phyloP scores from a whole-genome alignment of 2,113 vertebrate genomes.

The Leiothrix lutea region DNA sequence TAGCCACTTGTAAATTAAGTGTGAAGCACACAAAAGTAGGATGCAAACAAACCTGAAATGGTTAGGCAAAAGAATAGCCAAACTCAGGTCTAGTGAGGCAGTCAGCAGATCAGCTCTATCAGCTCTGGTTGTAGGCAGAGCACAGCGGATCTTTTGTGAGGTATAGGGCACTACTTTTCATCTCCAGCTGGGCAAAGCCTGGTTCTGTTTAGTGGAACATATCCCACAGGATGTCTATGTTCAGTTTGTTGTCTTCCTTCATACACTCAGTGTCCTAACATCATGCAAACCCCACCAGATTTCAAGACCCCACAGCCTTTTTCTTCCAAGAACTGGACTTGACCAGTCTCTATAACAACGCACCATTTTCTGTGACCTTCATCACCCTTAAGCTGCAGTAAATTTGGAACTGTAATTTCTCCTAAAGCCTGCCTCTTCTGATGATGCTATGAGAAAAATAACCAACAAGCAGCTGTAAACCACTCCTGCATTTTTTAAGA shows the following conservation, averaged over 20 bases:
- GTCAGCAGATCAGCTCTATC: background rate
- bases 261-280: background rate
- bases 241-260: background rate
- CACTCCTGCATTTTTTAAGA: background rate
- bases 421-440: background rate
- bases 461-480: background rate
- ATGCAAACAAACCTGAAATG: background rate
- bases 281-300: background rate
- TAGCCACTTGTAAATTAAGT: slow-evolving; percentile 36
- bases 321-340: background rate
- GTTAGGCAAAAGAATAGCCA: background rate
- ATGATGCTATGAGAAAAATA: background rate
- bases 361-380: background rate
- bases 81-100: background rate
- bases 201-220: background rate
- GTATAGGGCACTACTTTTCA: background rate
- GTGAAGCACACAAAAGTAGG: background rate
- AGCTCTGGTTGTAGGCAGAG: background rate
- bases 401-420: background rate
- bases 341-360: background rate
- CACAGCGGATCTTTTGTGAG: background rate
- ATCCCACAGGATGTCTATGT: background rate
- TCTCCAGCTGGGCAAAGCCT: background rate
- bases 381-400: background rate
- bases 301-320: background rate